phyloP scores from a whole-genome alignment of 2,888 invertebrate genomes.

The Andrena bicolor region DNA sequence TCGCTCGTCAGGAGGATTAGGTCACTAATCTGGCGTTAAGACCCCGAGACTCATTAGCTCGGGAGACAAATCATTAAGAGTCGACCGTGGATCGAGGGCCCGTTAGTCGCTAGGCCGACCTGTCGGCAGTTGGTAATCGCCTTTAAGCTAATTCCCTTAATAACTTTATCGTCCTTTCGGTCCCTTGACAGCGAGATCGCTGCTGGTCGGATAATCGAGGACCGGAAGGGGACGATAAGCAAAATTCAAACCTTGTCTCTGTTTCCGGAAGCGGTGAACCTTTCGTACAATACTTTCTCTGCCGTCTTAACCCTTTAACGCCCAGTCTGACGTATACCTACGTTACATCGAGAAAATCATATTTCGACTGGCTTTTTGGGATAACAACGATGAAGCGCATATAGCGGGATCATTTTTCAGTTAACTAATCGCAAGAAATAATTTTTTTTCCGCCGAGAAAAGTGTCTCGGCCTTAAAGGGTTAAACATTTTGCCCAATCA shows the following conservation, averaged over 20 bases:
- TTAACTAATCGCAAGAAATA: too few relatives aligned
- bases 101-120: constrained; percentile 65
- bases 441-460: too few relatives aligned
- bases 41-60: constrained; percentile 68
- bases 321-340: too few relatives aligned
- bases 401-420: too few relatives aligned
- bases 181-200: constrained; percentile 31
- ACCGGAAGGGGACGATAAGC: neutral
- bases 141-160: constrained; percentile 66
- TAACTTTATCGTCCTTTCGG: constrained; percentile 57
- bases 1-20: constrained; percentile 73
- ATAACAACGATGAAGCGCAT: too few relatives aligned
- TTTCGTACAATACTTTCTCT: too few relatives aligned
- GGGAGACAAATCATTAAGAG: constrained; percentile 69
- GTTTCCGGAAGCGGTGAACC: neutral
- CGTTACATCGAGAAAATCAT: too few relatives aligned
- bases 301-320: too few relatives aligned
- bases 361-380: too few relatives aligned
- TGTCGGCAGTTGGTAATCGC: constrained; percentile 65
- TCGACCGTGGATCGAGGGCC: constrained; percentile 53
- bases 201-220: neutral
- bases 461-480: too few relatives aligned
- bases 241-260: neutral
- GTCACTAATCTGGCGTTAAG: constrained; percentile 73
- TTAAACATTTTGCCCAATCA: too few relatives aligned